Conservation (phyloP, 2,888 invertebrate species). For the Dynastes hyllus region DNA sequence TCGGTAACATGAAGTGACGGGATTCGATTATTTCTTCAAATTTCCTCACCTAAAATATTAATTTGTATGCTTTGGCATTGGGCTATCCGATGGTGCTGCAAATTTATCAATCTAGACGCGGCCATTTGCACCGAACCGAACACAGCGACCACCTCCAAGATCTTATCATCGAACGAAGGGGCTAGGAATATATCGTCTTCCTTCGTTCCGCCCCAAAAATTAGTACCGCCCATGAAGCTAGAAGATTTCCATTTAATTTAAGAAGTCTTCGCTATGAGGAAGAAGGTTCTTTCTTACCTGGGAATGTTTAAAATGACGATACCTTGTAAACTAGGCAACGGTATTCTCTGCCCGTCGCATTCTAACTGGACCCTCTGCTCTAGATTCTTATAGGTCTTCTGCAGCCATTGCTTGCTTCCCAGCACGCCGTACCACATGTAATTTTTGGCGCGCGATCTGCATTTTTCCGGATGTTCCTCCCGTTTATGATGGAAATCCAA, state of each 20-base stretch:
- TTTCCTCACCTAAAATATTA: conserved; percentile 84
- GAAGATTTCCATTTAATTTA: conserved; percentile 60
- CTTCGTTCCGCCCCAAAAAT: conserved; percentile 97
- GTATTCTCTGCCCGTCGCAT: conserved; percentile 97
- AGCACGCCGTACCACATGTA: conserved; percentile 96
- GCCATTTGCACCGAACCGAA: conserved; percentile 99
- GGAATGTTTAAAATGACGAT: conserved; percentile 98
- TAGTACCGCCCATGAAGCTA: conserved; percentile 98
- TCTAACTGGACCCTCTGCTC: conserved; percentile 96
- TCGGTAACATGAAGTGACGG: no score
- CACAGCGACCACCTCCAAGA: conserved; percentile 97
- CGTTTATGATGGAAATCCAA: conserved; percentile 97
- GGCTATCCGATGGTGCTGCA: conserved; percentile 97
- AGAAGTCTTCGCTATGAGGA: no score
- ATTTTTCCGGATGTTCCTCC: conserved; percentile 97
- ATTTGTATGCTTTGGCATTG: conserved; percentile 98
- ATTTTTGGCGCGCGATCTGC: conserved; percentile 93
- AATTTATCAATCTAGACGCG: conserved; percentile 93
- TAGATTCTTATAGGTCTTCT: conserved; percentile 95
- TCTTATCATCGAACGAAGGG: conserved; percentile 96
- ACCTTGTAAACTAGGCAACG: conserved; percentile 95
- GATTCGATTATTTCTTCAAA: no score
- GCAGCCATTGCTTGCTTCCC: conserved; percentile 86
- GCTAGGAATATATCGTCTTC: conserved; percentile 93
- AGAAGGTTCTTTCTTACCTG: conserved; percentile 72